Evolutionary conservation across 2,888 invertebrate species (phyloP), one percentile per base, ranked within the genome.

Genomic region (Drosophila hamatofila): DNA sequence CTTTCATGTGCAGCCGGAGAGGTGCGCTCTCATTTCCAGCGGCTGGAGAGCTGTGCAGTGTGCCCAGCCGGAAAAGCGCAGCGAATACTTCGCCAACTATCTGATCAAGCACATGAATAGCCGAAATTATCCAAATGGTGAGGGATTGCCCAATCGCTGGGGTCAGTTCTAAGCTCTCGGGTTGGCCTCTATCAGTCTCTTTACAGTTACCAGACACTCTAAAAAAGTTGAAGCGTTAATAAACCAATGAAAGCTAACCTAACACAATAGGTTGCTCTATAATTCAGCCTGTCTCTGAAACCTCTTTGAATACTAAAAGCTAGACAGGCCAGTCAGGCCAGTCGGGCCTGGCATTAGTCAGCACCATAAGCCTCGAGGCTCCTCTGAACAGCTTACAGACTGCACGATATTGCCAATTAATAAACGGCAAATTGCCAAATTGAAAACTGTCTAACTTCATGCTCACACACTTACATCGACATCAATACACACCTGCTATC

Each of bases 351-450:
- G 12, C 21, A n/a, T 39, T 23, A 23, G 27, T 16, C 41, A 2
- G 27, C 6, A 8, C 14, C n/a, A 14, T 23, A 25, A 21, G 60
- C 39, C 54, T 8, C 39, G 30, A 25, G 85, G 67, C 62, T 48
- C 52, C 30, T 42, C 51, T 57, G 44, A 74, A 58, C 56, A 52
- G 46, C 48, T 72, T 61, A 54, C 67, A 51, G 60, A 51, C 58
- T 63, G 35, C 69, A 73, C 56, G 74, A 73, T 89, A 88, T 86
- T 86, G 84, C 75, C 89, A 90, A 85, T 90, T 85, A 85, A 90
- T 89, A 90, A 85, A 89, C 75, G 75, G 71, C 42, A 72, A 69
- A 76, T 72, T 73, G 90, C 33, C 51, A 80, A 80, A 80, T 77
- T 80, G 78, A 80, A 83, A 80, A 62, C 78, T 49, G 60, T n/a